Evolutionary conservation across 2,888 invertebrate species (phyloP).

Genomic region (Miltochrista miniata): DNA sequence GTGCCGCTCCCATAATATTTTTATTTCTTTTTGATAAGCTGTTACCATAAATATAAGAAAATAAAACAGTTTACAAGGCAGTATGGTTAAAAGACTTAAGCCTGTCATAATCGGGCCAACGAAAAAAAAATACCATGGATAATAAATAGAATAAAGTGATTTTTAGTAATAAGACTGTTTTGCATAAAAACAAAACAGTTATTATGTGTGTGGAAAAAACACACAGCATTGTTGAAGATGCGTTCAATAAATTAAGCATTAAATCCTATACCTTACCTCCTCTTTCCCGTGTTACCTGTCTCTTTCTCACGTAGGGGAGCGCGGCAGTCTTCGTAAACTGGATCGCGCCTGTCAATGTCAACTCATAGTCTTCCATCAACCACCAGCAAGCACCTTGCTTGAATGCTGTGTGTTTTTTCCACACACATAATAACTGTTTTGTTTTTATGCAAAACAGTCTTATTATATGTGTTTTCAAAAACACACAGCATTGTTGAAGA

Average conservation of each 20-base stretch:
- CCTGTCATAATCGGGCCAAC: too few species aligned
- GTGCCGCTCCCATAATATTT: too few species aligned
- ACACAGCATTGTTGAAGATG: too few species aligned
- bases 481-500: slow-evolving; percentile 2
- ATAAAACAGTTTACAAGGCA: too few species aligned
- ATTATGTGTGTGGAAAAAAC: too few species aligned
- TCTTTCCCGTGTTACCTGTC: not conserved
- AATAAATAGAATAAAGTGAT: not conserved
- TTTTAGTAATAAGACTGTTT: not conserved
- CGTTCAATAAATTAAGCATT: too few species aligned
- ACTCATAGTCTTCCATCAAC: slow-evolving; percentile 1
- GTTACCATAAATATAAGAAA: too few species aligned
- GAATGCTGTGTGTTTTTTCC: slow-evolving; percentile 6
- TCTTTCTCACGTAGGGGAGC: not conserved
- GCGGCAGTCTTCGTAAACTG: not conserved
- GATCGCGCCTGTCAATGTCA: not conserved
- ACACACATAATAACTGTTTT: slow-evolving; percentile 6
- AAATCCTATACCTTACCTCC: too few species aligned
- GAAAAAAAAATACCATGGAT: not conserved
- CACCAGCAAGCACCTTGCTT: slow-evolving; percentile 10
- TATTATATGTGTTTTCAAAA: slow-evolving; percentile 6
- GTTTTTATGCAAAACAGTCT: slow-evolving; percentile 14
- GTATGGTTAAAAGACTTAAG: too few species aligned
- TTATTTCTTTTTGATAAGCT: too few species aligned
- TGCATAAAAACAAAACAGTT: too few species aligned